Conservation (phyloP, 2,797 vertebrate genomes). For the Coregonus suidteri region DNA sequence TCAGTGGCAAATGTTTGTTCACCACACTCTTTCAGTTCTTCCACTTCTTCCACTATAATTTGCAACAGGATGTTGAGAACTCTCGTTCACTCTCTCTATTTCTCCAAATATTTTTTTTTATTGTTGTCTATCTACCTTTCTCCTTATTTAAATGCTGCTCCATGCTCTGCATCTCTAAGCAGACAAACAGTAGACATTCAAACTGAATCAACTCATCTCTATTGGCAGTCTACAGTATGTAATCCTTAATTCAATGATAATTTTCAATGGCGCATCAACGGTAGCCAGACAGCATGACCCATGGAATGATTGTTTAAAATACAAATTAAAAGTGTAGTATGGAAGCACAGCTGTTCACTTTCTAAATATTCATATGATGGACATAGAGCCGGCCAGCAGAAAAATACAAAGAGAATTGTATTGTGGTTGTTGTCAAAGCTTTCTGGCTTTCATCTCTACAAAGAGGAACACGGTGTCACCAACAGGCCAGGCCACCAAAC, state of each 20-base stretch:
- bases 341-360: neutral
- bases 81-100: neutral
- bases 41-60: neutral
- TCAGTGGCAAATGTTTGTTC: neutral
- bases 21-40: neutral
- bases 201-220: conserved; percentile 31
- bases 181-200: neutral
- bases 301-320: neutral
- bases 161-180: no score
- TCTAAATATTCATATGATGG: neutral
- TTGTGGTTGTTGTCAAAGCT: neutral
- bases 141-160: neutral
- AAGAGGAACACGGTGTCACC: neutral
- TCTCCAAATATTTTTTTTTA: neutral
- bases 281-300: neutral
- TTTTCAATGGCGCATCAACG: neutral
- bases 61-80: neutral
- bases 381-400: neutral
- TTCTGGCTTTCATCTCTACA: neutral
- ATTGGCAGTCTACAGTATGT: conserved; percentile 8
- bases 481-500: neutral
- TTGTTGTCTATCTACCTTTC: neutral
- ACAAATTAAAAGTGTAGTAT: neutral
- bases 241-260: conserved; percentile 21
- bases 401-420: neutral